phyloP scores from a whole-genome alignment of 2,888 invertebrate species.

The Drosophila affinis region DNA sequence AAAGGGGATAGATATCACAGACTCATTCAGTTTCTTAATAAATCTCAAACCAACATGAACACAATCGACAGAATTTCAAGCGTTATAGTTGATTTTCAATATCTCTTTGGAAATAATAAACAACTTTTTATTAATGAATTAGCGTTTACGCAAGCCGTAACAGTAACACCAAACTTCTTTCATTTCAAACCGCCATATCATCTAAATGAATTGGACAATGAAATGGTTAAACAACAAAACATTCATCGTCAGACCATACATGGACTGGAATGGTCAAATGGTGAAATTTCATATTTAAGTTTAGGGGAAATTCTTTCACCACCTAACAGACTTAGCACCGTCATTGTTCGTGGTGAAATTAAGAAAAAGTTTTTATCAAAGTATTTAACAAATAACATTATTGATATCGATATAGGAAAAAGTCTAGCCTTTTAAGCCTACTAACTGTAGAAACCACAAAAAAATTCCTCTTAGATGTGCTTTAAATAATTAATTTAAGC shows the following conservation, averaged over 20 bases:
- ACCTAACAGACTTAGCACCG: not conserved
- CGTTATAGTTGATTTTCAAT: not conserved
- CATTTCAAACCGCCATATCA: not conserved
- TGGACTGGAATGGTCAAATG: conserved; percentile 2
- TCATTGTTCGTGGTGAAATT: conserved; percentile 3
- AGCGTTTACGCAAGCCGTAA: not conserved
- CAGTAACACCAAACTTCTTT: not conserved
- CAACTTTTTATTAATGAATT: not conserved
- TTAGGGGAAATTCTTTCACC: not conserved
- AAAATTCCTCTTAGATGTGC: too few relatives aligned
- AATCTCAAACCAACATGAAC: too few relatives aligned
- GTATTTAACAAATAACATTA: too few relatives aligned
- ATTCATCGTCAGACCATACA: not conserved
- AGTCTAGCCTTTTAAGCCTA: not conserved
- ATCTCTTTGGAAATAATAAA: not conserved
- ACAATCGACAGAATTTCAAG: not conserved
- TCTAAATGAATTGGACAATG: conserved; percentile 7
- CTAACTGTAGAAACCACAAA: not conserved
- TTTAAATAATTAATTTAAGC: too few relatives aligned
- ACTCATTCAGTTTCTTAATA: too few relatives aligned
- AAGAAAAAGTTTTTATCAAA: not conserved
- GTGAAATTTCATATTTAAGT: not conserved
- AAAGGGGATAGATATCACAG: too few relatives aligned
- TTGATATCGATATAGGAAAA: conserved; percentile 5
- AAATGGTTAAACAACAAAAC: not conserved